phyloP scores from a whole-genome alignment of 1,140 invertebrate genomes.

The Ceratosolen solmsi region DNA sequence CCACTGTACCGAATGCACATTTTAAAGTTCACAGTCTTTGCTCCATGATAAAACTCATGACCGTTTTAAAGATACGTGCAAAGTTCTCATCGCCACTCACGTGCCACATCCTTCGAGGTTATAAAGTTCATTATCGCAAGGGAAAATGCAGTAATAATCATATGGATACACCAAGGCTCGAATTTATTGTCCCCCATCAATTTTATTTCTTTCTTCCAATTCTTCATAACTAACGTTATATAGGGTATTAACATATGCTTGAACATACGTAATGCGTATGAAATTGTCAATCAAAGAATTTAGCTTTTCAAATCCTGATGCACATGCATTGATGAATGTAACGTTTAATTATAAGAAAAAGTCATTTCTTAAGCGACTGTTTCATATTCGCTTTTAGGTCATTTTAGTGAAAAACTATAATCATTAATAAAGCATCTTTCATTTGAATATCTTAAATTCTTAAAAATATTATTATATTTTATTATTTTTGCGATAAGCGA shows the following conservation, averaged over 20 bases:
- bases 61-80: neutral
- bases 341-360: no score
- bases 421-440: no score
- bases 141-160: no score
- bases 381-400: no score
- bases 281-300: no score
- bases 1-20: neutral
- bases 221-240: neutral
- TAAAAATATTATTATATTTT: no score
- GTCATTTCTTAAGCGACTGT: no score
- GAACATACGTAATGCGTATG: neutral
- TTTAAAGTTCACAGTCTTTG: neutral
- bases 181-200: constrained; percentile 7
- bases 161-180: neutral
- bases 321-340: no score
- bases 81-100: neutral
- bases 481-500: no score
- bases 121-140: neutral
- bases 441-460: no score
- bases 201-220: neutral
- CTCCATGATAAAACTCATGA: neutral
- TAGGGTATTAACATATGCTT: neutral
- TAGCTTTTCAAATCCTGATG: no score
- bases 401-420: no score
- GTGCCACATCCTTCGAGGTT: neutral